Percentiles rank a stretch among this genome's conserved stretches.
These are phyloP conservation scores for Drosophila paucipuncta DNA, from an alignment of 2,888 invertebrate genomes.

Conservation along the genomic window DNA sequence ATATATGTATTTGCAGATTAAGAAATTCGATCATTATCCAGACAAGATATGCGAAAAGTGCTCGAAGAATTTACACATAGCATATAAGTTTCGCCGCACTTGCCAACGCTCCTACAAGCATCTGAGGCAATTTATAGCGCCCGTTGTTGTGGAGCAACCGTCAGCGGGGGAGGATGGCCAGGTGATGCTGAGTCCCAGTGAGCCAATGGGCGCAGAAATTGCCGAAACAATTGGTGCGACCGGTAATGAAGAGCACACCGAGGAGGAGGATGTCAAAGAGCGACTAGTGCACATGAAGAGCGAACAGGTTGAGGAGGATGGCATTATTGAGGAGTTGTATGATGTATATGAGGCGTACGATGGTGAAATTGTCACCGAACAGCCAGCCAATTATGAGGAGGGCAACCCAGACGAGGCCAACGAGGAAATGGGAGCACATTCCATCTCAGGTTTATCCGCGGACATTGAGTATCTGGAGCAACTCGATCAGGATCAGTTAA, in stretches of 20 bases:
- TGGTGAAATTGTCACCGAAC: conserved; percentile 67
- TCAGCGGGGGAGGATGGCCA: conserved; percentile 34
- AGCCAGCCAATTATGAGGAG: conserved; percentile 57
- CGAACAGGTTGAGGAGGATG: conserved; percentile 80
- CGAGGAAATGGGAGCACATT: conserved; percentile 60
- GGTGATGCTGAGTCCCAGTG: conserved; percentile 28
- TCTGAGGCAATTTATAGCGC: conserved; percentile 81
- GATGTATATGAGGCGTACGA: conserved; percentile 81
- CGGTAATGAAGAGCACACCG: conserved; percentile 25
- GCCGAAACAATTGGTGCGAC: conserved; percentile 35
- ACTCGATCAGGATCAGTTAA: conserved; percentile 70
- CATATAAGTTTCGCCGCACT: conserved; percentile 76
- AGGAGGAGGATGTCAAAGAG: conserved; percentile 49
- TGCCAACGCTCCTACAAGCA: conserved; percentile 82
- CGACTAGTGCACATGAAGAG: conserved; percentile 57
- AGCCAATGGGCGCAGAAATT: conserved; percentile 21
- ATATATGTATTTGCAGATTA: conserved; percentile 63
- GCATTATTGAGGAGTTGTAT: conserved; percentile 74
- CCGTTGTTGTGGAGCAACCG: conserved; percentile 75
- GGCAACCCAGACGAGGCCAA: conserved; percentile 65
- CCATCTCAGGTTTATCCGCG: conserved; percentile 67
- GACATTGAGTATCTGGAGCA: conserved; percentile 80
- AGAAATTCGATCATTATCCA: conserved; percentile 81
- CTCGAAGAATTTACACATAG: conserved; percentile 71
- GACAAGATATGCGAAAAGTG: conserved; percentile 82